A percentile compares a stretch with the other conserved stretches of the same genome.
Evolutionary conservation across 2,888 invertebrate genomes (phyloP).

Genomic region (Erebia epiphron): DNA sequence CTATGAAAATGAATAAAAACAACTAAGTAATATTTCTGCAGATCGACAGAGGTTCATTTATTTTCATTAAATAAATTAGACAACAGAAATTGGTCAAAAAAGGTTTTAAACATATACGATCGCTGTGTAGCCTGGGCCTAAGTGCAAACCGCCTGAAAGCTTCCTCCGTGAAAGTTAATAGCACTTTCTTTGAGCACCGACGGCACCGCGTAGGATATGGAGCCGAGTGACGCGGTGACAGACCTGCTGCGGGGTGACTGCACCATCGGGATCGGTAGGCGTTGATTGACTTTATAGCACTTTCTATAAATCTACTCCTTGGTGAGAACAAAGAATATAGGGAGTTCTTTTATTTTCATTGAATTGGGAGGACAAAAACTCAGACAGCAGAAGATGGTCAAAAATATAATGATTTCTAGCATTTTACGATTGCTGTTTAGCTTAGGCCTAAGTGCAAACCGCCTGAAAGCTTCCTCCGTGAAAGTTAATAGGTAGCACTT

Average conservation of each 20-base stretch:
- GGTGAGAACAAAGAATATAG: no score
- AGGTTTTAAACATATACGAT: no score
- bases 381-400: no score
- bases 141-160: slow-evolving; percentile 54
- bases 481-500: slow-evolving; percentile 55
- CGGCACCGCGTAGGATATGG: slow-evolving; percentile 26
- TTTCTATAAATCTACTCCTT: not conserved
- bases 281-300: slow-evolving; percentile 4
- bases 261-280: not conserved
- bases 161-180: slow-evolving; percentile 56
- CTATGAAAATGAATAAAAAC: no score
- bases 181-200: slow-evolving; percentile 51
- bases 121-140: slow-evolving; percentile 16
- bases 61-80: no score
- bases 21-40: no score
- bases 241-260: slow-evolving; percentile 15
- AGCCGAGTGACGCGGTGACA: slow-evolving; percentile 19
- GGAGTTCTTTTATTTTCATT: no score
- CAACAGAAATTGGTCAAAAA: no score
- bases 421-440: not conserved
- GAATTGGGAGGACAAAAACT: no score
- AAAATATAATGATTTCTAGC: no score
- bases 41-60: no score
- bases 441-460: slow-evolving; percentile 48
- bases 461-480: slow-evolving; percentile 55